These are phyloP conservation scores for Ochropacha duplaris DNA, from an alignment of 2,888 invertebrate species.

Conservation along the genomic window DNA sequence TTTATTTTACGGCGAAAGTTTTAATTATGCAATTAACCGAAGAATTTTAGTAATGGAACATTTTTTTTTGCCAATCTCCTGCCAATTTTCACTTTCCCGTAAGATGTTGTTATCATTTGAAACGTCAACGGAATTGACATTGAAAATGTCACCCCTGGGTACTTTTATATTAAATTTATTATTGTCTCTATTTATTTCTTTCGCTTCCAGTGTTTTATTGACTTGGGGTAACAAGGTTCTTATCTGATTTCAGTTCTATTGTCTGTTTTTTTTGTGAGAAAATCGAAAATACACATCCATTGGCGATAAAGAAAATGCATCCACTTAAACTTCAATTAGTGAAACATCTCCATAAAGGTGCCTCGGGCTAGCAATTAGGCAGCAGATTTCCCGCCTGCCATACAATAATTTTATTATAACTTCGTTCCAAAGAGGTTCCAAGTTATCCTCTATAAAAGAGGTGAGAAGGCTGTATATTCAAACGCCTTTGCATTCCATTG, in stretches of 20 bases:
- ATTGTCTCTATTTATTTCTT: not conserved
- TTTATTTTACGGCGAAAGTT: slow-evolving; percentile 30
- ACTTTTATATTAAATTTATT: not conserved
- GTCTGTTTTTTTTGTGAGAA: not conserved
- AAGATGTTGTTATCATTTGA: not conserved
- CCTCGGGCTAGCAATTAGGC: slow-evolving; percentile 28
- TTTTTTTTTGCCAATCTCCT: slow-evolving; percentile 8
- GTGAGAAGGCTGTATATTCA: slow-evolving; percentile 13
- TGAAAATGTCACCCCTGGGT: not conserved
- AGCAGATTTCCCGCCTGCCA: slow-evolving; percentile 30
- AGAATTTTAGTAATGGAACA: slow-evolving; percentile 21
- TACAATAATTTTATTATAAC: slow-evolving; percentile 26
- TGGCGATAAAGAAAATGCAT: not conserved
- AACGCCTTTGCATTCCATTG: slow-evolving; percentile 5
- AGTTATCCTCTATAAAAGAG: slow-evolving; percentile 13
- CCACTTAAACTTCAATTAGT: not conserved
- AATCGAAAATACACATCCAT: not conserved
- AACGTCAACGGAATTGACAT: not conserved
- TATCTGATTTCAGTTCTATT: not conserved
- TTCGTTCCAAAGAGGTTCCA: slow-evolving; percentile 15
- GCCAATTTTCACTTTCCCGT: not conserved
- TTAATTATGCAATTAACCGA: slow-evolving; percentile 22
- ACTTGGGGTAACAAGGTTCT: not conserved
- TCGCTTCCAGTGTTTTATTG: not conserved
- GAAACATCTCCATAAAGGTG: slow-evolving; percentile 1